phyloP scores from a whole-genome alignment of 2,888 invertebrate genomes.

The Digitonthophagus gazella region DNA sequence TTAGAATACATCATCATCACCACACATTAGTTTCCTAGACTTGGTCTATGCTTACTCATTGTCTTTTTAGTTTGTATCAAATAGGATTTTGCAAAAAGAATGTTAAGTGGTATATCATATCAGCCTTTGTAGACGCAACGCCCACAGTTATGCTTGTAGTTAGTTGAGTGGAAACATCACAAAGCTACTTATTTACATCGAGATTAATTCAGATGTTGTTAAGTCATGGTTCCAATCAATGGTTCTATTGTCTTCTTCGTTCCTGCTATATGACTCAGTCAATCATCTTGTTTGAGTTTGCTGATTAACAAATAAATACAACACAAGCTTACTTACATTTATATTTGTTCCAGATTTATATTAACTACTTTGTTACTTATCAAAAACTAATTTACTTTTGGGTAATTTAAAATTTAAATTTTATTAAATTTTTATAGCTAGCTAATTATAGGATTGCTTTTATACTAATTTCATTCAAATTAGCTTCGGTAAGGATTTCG shows the following conservation, averaged over 20 bases:
- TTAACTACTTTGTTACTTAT: too few relatives aligned
- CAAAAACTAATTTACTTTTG: too few relatives aligned
- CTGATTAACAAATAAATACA: neutral
- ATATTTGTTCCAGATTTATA: neutral
- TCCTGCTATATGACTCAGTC: neutral
- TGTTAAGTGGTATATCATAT: neutral
- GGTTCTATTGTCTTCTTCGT: neutral
- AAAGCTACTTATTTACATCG: neutral
- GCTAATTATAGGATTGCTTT: neutral
- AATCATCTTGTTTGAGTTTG: neutral
- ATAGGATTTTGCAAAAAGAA: too few relatives aligned
- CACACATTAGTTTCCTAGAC: neutral
- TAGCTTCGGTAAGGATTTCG: neutral
- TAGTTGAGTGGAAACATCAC: neutral
- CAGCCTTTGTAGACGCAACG: neutral
- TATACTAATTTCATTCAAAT: neutral
- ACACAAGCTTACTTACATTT: neutral
- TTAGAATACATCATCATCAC: neutral
- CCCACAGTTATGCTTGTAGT: neutral
- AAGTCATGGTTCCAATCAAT: neutral
- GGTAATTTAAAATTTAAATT: too few relatives aligned
- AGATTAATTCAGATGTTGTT: neutral
- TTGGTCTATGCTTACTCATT: neutral
- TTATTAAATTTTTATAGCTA: neutral
- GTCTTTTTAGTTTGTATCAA: too few relatives aligned